Evolutionary conservation across 1,140 invertebrate species (phyloP).

Genomic region (Callitettix versicolor): DNA sequence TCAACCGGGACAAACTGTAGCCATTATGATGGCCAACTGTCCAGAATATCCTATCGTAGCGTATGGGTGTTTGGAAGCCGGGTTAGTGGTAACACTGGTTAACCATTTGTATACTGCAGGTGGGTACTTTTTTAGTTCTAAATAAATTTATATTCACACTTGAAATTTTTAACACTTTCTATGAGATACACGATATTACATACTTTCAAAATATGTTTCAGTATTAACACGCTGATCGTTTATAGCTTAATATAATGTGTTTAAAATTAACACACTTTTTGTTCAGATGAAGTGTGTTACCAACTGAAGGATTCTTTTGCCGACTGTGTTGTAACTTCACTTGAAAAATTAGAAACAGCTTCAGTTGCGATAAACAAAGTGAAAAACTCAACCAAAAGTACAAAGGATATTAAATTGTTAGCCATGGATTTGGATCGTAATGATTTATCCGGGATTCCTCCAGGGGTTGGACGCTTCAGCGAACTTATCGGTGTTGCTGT

Average conservation of each 20-base stretch:
- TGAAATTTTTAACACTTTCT: too few species aligned
- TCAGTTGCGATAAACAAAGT: background rate
- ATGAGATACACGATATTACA: too few species aligned
- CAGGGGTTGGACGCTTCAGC: background rate
- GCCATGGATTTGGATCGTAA: background rate
- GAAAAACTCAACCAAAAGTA: background rate
- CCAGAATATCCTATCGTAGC: slow-evolving; percentile 60
- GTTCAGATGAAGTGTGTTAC: slow-evolving; percentile 59
- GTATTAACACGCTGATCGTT: too few species aligned
- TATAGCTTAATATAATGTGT: too few species aligned
- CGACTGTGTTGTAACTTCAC: slow-evolving; percentile 55
- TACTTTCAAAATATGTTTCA: too few species aligned
- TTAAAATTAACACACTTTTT: too few species aligned
- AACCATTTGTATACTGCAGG: slow-evolving; percentile 73
- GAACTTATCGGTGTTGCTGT: slow-evolving; percentile 7
- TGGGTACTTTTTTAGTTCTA: too few species aligned
- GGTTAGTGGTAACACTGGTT: slow-evolving; percentile 58
- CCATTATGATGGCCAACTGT: slow-evolving; percentile 61
- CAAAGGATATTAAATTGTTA: background rate
- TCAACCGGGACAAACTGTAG: slow-evolving; percentile 55
- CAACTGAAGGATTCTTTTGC: slow-evolving; percentile 54
- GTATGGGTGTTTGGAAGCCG: slow-evolving; percentile 55
- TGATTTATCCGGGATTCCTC: background rate
- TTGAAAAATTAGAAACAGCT: slow-evolving; percentile 20
- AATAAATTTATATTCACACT: too few species aligned